Conservation (phyloP, 2,797 vertebrate species). For the Etheostoma perlongum region DNA sequence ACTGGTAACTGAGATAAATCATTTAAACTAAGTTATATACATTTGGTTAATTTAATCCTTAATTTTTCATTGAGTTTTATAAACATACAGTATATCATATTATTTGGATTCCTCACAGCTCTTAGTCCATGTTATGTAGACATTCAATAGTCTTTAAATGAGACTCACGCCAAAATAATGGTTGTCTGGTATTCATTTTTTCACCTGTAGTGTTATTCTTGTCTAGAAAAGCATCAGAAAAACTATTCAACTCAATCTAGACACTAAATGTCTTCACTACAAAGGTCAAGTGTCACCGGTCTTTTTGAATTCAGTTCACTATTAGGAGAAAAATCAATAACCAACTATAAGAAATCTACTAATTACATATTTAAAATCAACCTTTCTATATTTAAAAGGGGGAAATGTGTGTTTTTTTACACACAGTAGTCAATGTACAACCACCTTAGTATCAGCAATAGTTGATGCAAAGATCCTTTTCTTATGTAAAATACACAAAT, state of each 20-base stretch:
- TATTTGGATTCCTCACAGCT: background rate
- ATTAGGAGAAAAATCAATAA: background rate
- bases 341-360: background rate
- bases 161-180: background rate
- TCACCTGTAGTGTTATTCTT: conserved; percentile 12
- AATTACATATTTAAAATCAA: background rate
- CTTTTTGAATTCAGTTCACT: background rate
- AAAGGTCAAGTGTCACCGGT: background rate
- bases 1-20: background rate
- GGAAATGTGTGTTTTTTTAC: background rate
- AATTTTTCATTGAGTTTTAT: background rate
- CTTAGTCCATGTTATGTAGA: background rate
- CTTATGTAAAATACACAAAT: background rate
- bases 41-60: background rate
- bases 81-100: too few relatives aligned
- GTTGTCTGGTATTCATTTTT: background rate
- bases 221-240: conserved; percentile 6
- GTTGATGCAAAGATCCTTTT: background rate
- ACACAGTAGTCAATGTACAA: background rate
- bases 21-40: background rate
- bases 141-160: background rate
- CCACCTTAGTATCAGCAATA: background rate
- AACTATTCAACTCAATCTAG: conserved; percentile 1
- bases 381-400: background rate
- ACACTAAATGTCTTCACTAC: background rate